phyloP scores from a whole-genome alignment of 2,797 vertebrate genomes.

The Novumbra hubbsi region DNA sequence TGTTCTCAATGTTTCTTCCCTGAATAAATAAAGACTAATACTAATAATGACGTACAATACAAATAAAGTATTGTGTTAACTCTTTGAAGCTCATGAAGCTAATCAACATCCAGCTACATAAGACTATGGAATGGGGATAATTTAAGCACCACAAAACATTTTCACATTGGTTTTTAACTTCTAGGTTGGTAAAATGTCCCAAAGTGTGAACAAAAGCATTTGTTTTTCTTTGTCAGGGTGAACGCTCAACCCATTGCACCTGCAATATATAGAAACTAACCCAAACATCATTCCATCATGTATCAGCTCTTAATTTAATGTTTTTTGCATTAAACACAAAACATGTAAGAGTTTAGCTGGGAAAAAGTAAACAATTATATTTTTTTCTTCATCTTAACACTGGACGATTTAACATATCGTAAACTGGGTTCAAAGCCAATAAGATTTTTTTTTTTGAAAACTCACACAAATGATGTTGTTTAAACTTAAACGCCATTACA shows the following conservation, averaged over 20 bases:
- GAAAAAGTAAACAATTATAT: background rate
- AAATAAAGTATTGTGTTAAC: background rate
- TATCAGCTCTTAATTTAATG: conserved; percentile 12
- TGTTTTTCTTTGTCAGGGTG: background rate
- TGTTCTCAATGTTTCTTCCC: too few species aligned
- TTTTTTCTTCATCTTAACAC: background rate
- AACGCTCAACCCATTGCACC: background rate
- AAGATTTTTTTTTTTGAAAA: background rate
- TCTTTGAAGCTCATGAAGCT: background rate
- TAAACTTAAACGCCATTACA: too few species aligned
- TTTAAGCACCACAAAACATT: background rate
- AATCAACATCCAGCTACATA: background rate
- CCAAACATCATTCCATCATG: conserved; percentile 16
- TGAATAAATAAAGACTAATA: too few species aligned
- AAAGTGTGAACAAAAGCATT: background rate
- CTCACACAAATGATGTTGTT: too few species aligned
- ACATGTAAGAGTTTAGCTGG: background rate
- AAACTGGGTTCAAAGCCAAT: background rate
- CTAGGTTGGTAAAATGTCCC: background rate
- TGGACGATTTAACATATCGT: background rate
- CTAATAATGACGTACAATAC: background rate
- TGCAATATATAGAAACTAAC: conserved; percentile 10
- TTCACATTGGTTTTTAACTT: too few species aligned
- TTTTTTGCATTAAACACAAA: background rate
- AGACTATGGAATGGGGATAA: background rate